Conservation (phyloP, 2,113 vertebrate genomes). For the Centropristis striata region DNA sequence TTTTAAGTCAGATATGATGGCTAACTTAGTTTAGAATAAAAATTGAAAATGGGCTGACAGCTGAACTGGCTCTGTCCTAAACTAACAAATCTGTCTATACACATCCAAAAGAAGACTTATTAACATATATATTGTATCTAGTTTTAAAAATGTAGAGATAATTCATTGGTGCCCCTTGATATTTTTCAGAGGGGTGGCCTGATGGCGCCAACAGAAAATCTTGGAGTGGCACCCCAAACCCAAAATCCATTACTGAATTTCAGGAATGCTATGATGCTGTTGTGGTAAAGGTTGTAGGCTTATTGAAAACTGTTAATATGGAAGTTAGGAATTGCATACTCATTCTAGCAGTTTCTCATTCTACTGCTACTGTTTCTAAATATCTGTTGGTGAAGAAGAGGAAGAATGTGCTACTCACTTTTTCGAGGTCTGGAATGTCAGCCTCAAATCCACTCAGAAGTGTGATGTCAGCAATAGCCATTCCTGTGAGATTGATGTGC, state of each 20-base stretch:
- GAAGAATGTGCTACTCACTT: slow-evolving; percentile 71
- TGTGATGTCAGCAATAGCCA: slow-evolving; percentile 90
- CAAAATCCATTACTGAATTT: too few relatives aligned
- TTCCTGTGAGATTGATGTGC: slow-evolving; percentile 83
- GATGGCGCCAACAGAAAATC: too few relatives aligned
- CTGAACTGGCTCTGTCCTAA: not conserved
- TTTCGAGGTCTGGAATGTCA: slow-evolving; percentile 81
- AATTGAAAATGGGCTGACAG: not conserved
- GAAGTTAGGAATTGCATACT: too few relatives aligned
- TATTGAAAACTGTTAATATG: too few relatives aligned
- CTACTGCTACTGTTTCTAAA: too few relatives aligned
- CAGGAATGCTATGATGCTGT: too few relatives aligned
- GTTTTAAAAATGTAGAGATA: too few relatives aligned
- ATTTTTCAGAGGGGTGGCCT: too few relatives aligned
- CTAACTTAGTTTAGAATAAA: not conserved
- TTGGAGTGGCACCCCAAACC: too few relatives aligned
- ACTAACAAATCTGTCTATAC: not conserved
- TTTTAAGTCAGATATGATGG: not conserved
- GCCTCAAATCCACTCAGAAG: slow-evolving; percentile 90
- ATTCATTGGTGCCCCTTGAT: too few relatives aligned
- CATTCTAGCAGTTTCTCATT: too few relatives aligned
- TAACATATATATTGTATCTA: not conserved
- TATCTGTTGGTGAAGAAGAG: not conserved
- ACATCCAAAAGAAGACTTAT: not conserved
- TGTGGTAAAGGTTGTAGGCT: too few relatives aligned